Base-by-base conservation (phyloP, 2,797 vertebrate species). In the Vespertilio murinus region DNA sequence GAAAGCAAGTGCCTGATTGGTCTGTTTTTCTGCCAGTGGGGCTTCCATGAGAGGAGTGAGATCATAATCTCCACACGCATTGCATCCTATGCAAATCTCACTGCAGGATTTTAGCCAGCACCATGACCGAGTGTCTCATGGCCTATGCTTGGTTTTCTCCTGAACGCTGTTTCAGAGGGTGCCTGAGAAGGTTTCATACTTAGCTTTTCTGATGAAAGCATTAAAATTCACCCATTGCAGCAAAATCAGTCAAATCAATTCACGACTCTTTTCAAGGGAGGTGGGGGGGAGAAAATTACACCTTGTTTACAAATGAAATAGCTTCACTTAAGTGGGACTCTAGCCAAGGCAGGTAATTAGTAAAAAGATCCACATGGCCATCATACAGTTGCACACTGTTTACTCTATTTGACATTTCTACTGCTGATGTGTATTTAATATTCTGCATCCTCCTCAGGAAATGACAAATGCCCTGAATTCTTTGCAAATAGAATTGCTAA, bases 231-330 rank as follows among this genome's bases (percentile, higher is more conserved):
- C 45, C 61, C 73, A 83, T 16, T 67, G 82, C 54, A 38, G 56
- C 90, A 94, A 93, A 92, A 94, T 73, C 59, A 70, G 56, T 95
- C 93, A 90, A 80, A 88, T 94, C 71, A 74, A 81, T 95, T 96
- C 95, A 83, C 1, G 6, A 16, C 85, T 86, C 71, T 86, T 90
- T 97, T 97, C 91, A 61, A 45, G 78, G 47, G n/a, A 85, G 25
- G n/a, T n/a, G 20, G 69, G 45, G 25, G 49, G 9, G 4, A 65
- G 77, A 96, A 93, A 96, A 95, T 83, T 95, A 92, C 86, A 96
- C 96, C 95, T 96, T 96, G 96, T 97, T 97, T 96, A 95, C 96
- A 97, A 96, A 97, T 96, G 94, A 95, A 96, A 94, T 94, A n/a
- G 94, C 94, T 95, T 96, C 82, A 84, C 92, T 93, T 94, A 95